Base-by-base conservation (phyloP, 2,888 invertebrate species). In the Drosophila anomelani region DNA sequence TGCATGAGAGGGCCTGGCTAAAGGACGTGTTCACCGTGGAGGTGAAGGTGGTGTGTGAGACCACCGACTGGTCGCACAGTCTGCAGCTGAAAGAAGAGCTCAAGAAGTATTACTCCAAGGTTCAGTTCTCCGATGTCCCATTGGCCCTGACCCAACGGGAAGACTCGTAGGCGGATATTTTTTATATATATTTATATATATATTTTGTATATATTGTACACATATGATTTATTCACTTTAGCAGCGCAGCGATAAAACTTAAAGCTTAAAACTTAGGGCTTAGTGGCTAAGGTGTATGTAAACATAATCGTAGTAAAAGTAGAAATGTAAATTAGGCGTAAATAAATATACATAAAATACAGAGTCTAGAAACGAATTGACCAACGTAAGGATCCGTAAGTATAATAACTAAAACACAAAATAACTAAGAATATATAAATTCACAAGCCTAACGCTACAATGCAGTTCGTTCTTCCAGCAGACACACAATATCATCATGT, bases 1-100 rank as follows among this genome's bases (percentile, higher is more conserved):
- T 97, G 93, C 98, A 99, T 91, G 98, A 99, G 91, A 94, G 98
- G 61, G 98, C 98, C 3, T 98, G 98, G 98, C 95, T 98, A 15
- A 95, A 95, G 69, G 98, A 99, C 91, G 96, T 99, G 54, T 98
- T 98, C 91, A 95, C 95, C 79, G 96, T 96, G 23, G 94, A 95
- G 91, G 95, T 97, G 0, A 97, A 97, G 92, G 96, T 97, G 15
- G 95, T 98, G 1, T 97, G 96, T 85, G 98, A 98, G 92, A 98
- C 98, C 0, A 94, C 96, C 61, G 98, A 98, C 77, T 94, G 95
- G 78, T 94, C 95, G 1, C 98, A 98, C 91, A 95, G 95, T 41
- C 90, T 94, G 58, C 94, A 95, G 88, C 91, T 97, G 51, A 94
- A 94, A 84, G 91, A 93, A 38, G 92, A 94, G 47, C 92, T 96